phyloP scores from a whole-genome alignment of 2,113 vertebrate genomes.

The Scalopus aquaticus region DNA sequence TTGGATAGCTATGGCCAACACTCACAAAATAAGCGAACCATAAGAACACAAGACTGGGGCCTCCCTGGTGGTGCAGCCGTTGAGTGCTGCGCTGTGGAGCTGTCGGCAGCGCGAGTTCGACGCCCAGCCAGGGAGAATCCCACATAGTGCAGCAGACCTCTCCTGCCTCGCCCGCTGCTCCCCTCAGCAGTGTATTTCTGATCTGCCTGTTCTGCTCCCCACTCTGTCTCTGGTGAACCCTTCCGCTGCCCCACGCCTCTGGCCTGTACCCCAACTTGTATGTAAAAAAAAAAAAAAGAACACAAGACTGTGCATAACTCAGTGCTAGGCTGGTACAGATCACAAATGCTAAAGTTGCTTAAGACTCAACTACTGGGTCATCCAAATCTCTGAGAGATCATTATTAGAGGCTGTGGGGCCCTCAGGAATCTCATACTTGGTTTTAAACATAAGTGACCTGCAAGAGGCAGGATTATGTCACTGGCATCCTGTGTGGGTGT shows the following conservation, averaged over 20 bases:
- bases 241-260: too few relatives aligned
- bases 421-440: neutral
- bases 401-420: neutral
- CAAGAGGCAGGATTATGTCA: neutral
- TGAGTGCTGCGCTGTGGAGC: too few relatives aligned
- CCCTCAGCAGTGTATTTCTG: too few relatives aligned
- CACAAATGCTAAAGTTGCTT: neutral
- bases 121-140: too few relatives aligned
- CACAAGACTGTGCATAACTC: neutral
- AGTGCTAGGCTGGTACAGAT: neutral
- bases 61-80: too few relatives aligned
- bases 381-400: neutral
- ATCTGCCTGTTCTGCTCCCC: too few relatives aligned
- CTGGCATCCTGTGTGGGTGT: neutral
- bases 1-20: neutral
- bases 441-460: neutral
- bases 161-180: too few relatives aligned
- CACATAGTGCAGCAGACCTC: too few relatives aligned
- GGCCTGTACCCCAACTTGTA: too few relatives aligned
- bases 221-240: too few relatives aligned
- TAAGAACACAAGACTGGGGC: neutral
- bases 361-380: neutral
- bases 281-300: too few relatives aligned
- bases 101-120: too few relatives aligned
- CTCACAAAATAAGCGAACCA: neutral